Conservation (phyloP, 2,113 vertebrate genomes). For the Solea solea region DNA sequence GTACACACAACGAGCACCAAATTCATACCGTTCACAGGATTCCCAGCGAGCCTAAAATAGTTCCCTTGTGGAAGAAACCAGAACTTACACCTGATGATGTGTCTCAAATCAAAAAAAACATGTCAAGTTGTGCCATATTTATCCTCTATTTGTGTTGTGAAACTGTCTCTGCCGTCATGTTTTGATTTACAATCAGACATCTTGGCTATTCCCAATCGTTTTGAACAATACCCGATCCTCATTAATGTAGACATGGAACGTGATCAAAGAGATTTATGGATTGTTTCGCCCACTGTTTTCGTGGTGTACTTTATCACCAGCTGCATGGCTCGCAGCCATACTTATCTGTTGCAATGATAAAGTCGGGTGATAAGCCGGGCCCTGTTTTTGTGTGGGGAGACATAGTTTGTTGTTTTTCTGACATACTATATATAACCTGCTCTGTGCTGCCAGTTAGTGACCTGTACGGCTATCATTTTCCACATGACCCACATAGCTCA, state of each 20-base stretch:
- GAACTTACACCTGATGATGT: no score
- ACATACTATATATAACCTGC: conserved; percentile 72
- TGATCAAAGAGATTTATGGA: conserved; percentile 26
- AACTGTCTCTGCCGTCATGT: conserved; percentile 8
- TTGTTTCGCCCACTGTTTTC: conserved; percentile 40
- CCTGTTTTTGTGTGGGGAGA: conserved; percentile 25
- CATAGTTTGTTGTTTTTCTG: conserved; percentile 65
- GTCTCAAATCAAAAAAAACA: no score
- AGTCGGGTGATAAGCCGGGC: conserved; percentile 49
- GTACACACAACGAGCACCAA: no score
- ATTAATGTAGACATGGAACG: conserved; percentile 28
- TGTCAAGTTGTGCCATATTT: not conserved
- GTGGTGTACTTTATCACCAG: conserved; percentile 14
- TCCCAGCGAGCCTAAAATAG: no score
- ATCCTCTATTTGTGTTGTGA: not conserved
- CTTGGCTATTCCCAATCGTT: conserved; percentile 14
- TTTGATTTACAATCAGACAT: conserved; percentile 1
- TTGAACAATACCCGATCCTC: not conserved
- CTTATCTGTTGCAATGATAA: conserved; percentile 58
- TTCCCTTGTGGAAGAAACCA: no score
- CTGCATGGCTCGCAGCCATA: conserved; percentile 34
- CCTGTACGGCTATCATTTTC: conserved; percentile 65
- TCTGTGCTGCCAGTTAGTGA: conserved; percentile 42
- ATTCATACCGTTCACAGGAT: no score
- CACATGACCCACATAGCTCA: conserved; percentile 68